Percentiles rank a stretch among this genome's conserved stretches.
phyloP scores from a whole-genome alignment of 2,888 invertebrate species.

The Eupsilia transversa region DNA sequence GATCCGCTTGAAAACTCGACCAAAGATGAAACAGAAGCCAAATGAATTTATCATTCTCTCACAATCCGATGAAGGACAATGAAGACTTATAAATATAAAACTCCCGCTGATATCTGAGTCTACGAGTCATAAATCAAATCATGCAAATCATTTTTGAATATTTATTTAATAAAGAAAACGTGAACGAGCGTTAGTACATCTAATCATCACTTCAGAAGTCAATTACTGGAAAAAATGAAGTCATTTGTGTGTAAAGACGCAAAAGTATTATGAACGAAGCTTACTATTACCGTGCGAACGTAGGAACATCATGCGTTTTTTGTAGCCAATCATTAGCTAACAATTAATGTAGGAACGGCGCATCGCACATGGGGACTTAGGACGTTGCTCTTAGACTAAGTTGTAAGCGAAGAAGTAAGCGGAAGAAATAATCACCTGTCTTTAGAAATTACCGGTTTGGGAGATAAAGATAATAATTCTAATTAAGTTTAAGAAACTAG shows the following conservation, averaged over 20 bases:
- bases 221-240: conserved; percentile 61
- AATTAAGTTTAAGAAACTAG: neutral
- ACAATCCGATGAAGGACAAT: conserved; percentile 1
- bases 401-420: conserved; percentile 66
- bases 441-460: neutral
- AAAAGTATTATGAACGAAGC: conserved; percentile 53
- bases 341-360: conserved; percentile 79
- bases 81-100: conserved; percentile 34
- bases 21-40: conserved; percentile 44
- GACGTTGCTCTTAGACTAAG: conserved; percentile 71
- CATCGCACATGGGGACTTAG: conserved; percentile 73
- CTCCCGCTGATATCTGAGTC: neutral
- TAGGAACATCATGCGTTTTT: conserved; percentile 73
- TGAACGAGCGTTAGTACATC: conserved; percentile 42
- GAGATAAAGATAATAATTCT: conserved; percentile 1
- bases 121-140: conserved; percentile 43
- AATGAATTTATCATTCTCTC: conserved; percentile 25
- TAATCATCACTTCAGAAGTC: conserved; percentile 61
- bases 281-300: conserved; percentile 80
- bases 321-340: conserved; percentile 81
- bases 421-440: conserved; percentile 36
- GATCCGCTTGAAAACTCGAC: conserved; percentile 29
- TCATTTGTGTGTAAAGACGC: conserved; percentile 59
- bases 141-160: conserved; percentile 40
- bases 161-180: conserved; percentile 51